These are phyloP conservation scores for Equus przewalskii DNA, from an alignment of 2,113 vertebrate species.

Conservation along the genomic window DNA sequence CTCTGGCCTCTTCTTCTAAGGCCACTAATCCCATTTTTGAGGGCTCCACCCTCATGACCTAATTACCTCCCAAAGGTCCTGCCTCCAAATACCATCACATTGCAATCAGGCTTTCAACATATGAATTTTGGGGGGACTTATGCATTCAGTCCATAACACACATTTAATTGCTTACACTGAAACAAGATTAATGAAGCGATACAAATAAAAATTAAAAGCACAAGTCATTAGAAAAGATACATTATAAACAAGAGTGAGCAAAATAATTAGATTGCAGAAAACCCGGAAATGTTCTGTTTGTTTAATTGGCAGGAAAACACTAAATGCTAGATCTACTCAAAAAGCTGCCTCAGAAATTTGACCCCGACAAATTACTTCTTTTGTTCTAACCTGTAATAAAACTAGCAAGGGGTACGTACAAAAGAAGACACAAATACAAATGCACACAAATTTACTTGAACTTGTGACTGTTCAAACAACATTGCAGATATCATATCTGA, in stretches of 20 bases:
- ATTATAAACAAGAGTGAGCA: background rate
- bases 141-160: too few relatives aligned
- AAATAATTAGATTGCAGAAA: conserved; percentile 7
- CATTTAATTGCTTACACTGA: conserved; percentile 29
- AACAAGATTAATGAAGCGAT: conserved; percentile 8
- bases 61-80: background rate
- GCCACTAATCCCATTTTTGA: background rate
- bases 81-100: background rate
- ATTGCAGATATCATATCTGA: background rate
- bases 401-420: background rate
- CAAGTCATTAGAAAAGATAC: conserved; percentile 30
- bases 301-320: conserved; percentile 34
- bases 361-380: background rate
- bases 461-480: background rate
- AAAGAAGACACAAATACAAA: background rate
- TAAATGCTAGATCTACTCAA: background rate
- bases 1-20: background rate
- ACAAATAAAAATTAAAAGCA: conserved; percentile 3
- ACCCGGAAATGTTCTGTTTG: background rate
- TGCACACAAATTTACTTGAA: background rate
- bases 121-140: background rate
- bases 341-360: background rate
- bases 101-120: background rate
- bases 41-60: background rate
- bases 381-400: background rate